Evolutionary conservation across 2,113 vertebrate genomes (phyloP), one percentile per base, ranked within the genome.

Genomic region (Genyomyrus donnyi): DNA sequence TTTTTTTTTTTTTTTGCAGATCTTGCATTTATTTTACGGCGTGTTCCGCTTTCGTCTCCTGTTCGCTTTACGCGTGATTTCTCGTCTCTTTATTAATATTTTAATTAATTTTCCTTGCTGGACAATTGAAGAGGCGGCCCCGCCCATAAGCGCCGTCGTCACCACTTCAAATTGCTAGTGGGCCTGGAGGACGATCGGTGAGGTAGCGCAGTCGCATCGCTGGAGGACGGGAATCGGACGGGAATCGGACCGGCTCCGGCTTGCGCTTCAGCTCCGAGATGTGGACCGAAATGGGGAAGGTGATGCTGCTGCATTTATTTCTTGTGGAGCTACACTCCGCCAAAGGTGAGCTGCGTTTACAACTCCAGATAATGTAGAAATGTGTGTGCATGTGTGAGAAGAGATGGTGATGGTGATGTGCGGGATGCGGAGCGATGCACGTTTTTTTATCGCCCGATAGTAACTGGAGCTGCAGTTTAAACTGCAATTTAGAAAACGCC

Each of bases 281-380:
- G 96, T 95, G 95, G 95, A 94, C 93, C 90, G 93, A 94, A 92
- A 90, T 95, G 87, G 92, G 95, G 92, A 96, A 93, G 48, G 13
- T 96, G 92, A 35, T 96, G 90, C 93, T 96, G 90, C 91, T 96
- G 11, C 93, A 93, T 66, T 89, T 95, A 62, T 80, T 96, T 31
- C 1, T 94, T 50, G 90, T 92, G 91, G 91, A 93, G 92, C 91
- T 95, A 24, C 92, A 92, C 91, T 88, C 90, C 10, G 91, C 91
- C 24, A 91, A 92, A 95, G 96, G 96, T 96, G 39, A 90, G 94
- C 93, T 49, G n/a, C 70, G 45, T 74, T 88, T 21, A 31, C n/a
- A 39, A 46, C 3, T 87, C 50, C 46, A 50, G 56, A 46, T 24
- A n/a, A 85, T 74, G 53, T 27, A 42, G 11, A 42, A 42, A n/a